These are phyloP conservation scores for Standfussiana lucernea DNA, from an alignment of 2,888 invertebrate genomes.

Conservation along the genomic window DNA sequence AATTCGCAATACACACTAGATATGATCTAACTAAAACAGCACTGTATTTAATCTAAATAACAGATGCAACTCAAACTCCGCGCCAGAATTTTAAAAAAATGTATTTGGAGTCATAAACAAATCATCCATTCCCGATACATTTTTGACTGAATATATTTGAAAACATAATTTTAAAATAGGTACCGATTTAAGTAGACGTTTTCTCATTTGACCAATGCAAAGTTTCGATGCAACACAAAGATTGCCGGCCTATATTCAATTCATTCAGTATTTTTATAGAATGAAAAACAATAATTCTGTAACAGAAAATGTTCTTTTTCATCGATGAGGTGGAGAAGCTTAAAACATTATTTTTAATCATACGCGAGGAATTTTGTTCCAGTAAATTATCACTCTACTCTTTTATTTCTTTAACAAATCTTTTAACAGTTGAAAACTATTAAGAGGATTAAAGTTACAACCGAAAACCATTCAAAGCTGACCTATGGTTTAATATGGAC, in stretches of 20 bases:
- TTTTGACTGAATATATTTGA: too few relatives aligned
- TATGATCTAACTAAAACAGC: too few relatives aligned
- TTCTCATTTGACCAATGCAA: background rate
- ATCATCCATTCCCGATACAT: too few relatives aligned
- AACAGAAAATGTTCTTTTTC: background rate
- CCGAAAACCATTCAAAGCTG: background rate
- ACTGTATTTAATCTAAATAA: too few relatives aligned
- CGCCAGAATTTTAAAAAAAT: too few relatives aligned
- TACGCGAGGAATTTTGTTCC: background rate
- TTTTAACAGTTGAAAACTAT: background rate
- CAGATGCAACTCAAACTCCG: too few relatives aligned
- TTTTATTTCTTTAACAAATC: background rate
- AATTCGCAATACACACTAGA: too few relatives aligned
- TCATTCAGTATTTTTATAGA: background rate
- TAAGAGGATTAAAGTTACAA: background rate
- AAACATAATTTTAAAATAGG: too few relatives aligned
- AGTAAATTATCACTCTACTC: background rate
- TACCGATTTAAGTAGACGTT: background rate
- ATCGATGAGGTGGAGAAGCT: background rate
- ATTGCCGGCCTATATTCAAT: constrained; percentile 8
- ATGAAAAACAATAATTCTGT: background rate
- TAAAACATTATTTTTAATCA: background rate
- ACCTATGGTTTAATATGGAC: background rate
- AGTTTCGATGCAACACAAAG: background rate
- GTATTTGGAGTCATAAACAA: too few relatives aligned